These are phyloP conservation scores for Leucosticte australis DNA, from an alignment of 2,113 vertebrate species.

Conservation along the genomic window DNA sequence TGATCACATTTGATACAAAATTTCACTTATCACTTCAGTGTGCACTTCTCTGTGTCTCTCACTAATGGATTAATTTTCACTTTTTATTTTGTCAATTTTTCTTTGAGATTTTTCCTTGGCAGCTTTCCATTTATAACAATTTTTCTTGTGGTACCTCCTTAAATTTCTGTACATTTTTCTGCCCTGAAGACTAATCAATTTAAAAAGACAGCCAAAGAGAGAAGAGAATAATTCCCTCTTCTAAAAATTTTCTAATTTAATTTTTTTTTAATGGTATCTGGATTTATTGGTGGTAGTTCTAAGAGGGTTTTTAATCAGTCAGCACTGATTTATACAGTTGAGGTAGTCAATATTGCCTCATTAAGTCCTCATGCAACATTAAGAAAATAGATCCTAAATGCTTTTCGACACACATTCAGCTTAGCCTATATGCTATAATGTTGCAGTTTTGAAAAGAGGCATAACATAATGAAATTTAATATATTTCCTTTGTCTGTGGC, in stretches of 20 bases:
- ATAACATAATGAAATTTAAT: neutral
- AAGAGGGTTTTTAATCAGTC: neutral
- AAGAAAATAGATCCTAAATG: neutral
- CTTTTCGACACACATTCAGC: neutral
- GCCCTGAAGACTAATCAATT: neutral
- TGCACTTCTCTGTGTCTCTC: neutral
- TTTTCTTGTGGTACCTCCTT: neutral
- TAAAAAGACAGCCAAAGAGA: neutral
- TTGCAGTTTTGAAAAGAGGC: neutral
- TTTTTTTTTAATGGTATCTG: neutral
- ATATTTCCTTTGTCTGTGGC: neutral
- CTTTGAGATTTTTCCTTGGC: neutral
- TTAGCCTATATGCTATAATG: neutral
- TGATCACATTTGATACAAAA: neutral
- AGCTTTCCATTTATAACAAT: neutral
- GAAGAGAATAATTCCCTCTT: neutral
- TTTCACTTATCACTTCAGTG: neutral
- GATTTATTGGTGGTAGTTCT: neutral
- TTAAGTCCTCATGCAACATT: neutral
- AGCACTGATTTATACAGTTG: neutral
- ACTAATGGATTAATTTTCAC: neutral
- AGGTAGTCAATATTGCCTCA: neutral
- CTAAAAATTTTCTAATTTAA: neutral
- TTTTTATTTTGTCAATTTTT: neutral
- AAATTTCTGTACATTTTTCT: neutral